These are phyloP conservation scores for Eupleurogrammus muticus DNA, from an alignment of 2,797 vertebrate genomes.

Conservation along the genomic window DNA sequence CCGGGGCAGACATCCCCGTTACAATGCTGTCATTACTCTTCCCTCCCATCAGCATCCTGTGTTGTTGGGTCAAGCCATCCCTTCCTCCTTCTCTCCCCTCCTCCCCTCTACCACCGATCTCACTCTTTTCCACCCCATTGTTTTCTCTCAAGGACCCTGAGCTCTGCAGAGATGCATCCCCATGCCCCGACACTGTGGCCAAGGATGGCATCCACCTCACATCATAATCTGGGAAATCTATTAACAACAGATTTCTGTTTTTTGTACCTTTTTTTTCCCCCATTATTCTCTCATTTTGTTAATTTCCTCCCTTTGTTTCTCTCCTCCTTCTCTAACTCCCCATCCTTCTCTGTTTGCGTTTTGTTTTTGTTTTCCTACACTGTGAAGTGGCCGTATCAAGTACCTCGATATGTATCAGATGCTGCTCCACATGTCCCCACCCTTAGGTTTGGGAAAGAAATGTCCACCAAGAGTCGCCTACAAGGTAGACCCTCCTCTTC, in stretches of 20 bases:
- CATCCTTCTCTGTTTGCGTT: slow-evolving; percentile 76
- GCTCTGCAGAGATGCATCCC: slow-evolving; percentile 72
- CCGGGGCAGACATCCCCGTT: slow-evolving; percentile 79
- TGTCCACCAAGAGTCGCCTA: slow-evolving; percentile 98
- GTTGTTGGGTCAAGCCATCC: slow-evolving; percentile 64
- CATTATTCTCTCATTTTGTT: slow-evolving; percentile 63
- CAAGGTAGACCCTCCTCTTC: slow-evolving; percentile 91
- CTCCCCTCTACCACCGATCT: slow-evolving; percentile 44
- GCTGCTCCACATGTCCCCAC: slow-evolving; percentile 99
- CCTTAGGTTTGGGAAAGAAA: slow-evolving; percentile 99
- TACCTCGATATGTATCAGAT: slow-evolving; percentile 99
- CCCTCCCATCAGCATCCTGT: slow-evolving; percentile 74
- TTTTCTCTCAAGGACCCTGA: slow-evolving; percentile 77
- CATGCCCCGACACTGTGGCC: slow-evolving; percentile 65
- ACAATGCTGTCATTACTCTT: slow-evolving; percentile 77
- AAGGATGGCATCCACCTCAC: slow-evolving; percentile 79
- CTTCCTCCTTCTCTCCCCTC: slow-evolving; percentile 33
- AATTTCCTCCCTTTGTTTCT: slow-evolving; percentile 60
- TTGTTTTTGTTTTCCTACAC: slow-evolving; percentile 62
- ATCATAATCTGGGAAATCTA: slow-evolving; percentile 84
- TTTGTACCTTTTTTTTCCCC: slow-evolving; percentile 72
- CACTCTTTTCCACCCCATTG: slow-evolving; percentile 75
- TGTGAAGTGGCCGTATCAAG: slow-evolving; percentile 97
- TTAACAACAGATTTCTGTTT: slow-evolving; percentile 93
- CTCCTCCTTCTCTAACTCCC: slow-evolving; percentile 77